Conservation (phyloP, 2,888 invertebrate species). For the Cloeon dipterum region DNA sequence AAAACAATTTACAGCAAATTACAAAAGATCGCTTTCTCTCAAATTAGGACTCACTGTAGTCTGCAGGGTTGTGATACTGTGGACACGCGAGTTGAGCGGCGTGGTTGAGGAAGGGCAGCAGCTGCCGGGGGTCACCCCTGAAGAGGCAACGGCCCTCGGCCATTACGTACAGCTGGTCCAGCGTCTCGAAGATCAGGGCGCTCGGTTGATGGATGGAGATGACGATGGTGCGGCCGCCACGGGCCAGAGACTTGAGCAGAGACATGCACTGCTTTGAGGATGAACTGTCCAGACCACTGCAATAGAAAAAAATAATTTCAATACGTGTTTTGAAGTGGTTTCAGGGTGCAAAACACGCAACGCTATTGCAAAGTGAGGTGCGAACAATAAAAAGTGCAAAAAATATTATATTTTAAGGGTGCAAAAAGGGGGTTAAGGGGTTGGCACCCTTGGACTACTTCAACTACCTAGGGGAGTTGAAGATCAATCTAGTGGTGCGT, state of each 20-base stretch:
- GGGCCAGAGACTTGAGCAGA: conserved; percentile 54
- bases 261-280: conserved; percentile 67
- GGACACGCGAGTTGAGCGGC: conserved; percentile 61
- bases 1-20: too few relatives aligned
- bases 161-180: conserved; percentile 70
- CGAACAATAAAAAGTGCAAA: too few relatives aligned
- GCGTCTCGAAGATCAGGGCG: conserved; percentile 78
- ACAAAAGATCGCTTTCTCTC: too few relatives aligned
- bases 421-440: too few relatives aligned
- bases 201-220: conserved; percentile 92
- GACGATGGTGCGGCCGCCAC: conserved; percentile 61
- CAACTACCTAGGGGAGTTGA: too few relatives aligned
- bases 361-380: too few relatives aligned
- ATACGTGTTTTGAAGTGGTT: conserved; percentile 1
- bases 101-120: conserved; percentile 61
- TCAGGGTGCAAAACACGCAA: too few relatives aligned
- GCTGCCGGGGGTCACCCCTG: conserved; percentile 48
- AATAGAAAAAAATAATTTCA: conserved; percentile 12
- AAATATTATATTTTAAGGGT: too few relatives aligned
- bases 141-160: conserved; percentile 67
- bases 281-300: conserved; percentile 70
- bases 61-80: conserved; percentile 85
- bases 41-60: conserved; percentile 75
- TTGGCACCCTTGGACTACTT: too few relatives aligned
- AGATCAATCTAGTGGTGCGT: too few relatives aligned